Base-by-base conservation (phyloP, 2,888 invertebrate genomes). In the Lasioglossum calceatum region DNA sequence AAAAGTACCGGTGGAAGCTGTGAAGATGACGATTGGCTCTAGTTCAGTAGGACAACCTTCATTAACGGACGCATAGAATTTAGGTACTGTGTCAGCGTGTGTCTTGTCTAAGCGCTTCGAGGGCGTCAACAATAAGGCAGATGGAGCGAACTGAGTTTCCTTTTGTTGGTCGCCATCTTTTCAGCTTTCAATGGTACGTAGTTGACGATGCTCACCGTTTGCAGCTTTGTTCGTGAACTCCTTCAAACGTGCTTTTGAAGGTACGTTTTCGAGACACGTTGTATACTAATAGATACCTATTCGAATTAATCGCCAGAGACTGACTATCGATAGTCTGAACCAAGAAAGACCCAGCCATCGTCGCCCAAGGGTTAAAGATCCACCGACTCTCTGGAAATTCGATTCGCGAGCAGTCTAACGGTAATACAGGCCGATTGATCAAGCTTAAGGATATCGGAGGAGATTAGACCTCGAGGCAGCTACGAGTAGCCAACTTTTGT, bases 381-480 rank as follows among this genome's bases (percentile, higher is more conserved):
- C 47, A 76, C 36, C 87, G 71, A 79, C 54, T 58, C 44, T 76
- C 39, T 76, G 75, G 77, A 32, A 78, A 85, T 64, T 64, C 75
- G 50, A 71, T 74, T 86, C 27, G 70, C 61, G 58, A 73, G 58
- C 42, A 42, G 47, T 61, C 70, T 78, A 73, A 80, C 67, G 50
- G 74, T 61, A 87, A 79, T 87, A 74, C 77, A 87, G 86, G 86
- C 86, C 79, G 79, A 82, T 77, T 12, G 67, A 82, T 82, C 77
- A 76, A 82, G 61, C 87, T 82, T 82, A 86, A 54, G 16, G 72
- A 76, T 75, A 54, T 50, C 27, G 44, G 73, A 39, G 27, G 73
- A 14, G 54, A 58, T 81, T 81, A 79, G 77, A 86, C 86, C 82
- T 44, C 39, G 36, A 78, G 61, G 75, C 39, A 77, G 74, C 39